These are phyloP conservation scores for Brachionus sp. DNA, from an alignment of 1,140 invertebrate genomes.

Conservation along the genomic window DNA sequence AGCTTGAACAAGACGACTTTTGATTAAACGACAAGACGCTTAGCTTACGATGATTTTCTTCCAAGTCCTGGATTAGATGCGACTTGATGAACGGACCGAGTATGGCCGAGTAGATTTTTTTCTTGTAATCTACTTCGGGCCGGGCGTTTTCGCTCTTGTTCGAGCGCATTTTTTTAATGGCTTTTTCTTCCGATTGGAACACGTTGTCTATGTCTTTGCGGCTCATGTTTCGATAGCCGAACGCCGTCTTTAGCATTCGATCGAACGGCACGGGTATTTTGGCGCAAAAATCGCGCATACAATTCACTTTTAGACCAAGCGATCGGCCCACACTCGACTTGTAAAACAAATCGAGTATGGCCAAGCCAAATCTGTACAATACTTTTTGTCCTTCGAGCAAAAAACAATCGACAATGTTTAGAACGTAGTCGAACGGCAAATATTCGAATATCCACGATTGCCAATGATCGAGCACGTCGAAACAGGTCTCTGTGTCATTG, in stretches of 20 bases:
- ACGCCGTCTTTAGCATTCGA: background rate
- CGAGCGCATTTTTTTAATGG: constrained; percentile 30
- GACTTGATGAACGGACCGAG: background rate
- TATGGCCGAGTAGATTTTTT: constrained; percentile 38
- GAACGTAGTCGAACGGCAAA: constrained; percentile 10
- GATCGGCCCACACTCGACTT: background rate
- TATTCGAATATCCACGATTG: constrained; percentile 34
- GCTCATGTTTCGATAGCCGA: constrained; percentile 38
- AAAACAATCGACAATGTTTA: constrained; percentile 42
- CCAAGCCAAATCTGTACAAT: background rate
- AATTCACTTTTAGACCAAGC: background rate
- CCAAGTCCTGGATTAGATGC: constrained; percentile 11
- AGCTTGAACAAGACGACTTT: background rate
- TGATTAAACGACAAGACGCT: background rate
- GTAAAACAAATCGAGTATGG: background rate
- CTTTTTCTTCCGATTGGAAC: constrained; percentile 25
- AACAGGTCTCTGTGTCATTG: background rate
- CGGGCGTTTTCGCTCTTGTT: background rate
- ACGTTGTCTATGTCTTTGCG: constrained; percentile 37
- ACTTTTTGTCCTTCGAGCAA: constrained; percentile 36
- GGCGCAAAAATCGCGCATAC: background rate
- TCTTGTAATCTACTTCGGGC: background rate
- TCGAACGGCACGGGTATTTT: background rate
- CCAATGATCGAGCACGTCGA: constrained; percentile 25
- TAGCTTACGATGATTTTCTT: background rate